Evolutionary conservation across 2,797 vertebrate genomes (phyloP).

Genomic region (Enteromius argenteus): DNA sequence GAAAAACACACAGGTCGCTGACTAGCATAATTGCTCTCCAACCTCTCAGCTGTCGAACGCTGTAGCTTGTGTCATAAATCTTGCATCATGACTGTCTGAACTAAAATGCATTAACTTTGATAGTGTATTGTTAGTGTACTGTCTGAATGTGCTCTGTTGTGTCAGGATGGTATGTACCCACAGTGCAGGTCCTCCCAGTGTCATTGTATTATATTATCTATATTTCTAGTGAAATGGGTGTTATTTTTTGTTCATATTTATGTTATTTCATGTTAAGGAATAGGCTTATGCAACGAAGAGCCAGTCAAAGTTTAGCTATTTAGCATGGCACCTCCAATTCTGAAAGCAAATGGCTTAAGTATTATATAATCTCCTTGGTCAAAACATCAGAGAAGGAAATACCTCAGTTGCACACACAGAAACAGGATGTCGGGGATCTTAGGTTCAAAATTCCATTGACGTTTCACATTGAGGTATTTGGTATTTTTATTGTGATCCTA

Average conservation of each 20-base stretch:
- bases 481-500: slow-evolving; percentile 26
- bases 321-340: neutral
- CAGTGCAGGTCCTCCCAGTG: slow-evolving; percentile 55
- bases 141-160: slow-evolving; percentile 6
- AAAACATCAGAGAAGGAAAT: slow-evolving; percentile 4
- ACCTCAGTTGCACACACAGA: neutral
- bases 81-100: slow-evolving; percentile 1
- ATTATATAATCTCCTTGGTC: neutral
- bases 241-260: neutral
- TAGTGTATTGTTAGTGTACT: slow-evolving; percentile 18
- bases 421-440: neutral
- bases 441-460: neutral
- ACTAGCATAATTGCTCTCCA: neutral
- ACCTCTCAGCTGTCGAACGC: neutral
- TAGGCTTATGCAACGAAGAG: neutral
- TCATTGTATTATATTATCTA: slow-evolving; percentile 52
- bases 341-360: neutral
- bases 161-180: slow-evolving; percentile 33
- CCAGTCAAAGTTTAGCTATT: neutral
- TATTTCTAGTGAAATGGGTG: slow-evolving; percentile 62
- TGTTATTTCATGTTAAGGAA: neutral
- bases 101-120: slow-evolving; percentile 4
- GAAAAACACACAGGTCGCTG: slow-evolving; percentile 21
- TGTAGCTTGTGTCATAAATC: slow-evolving; percentile 24
- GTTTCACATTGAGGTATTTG: neutral